A percentile compares a stretch with the other conserved stretches of the same genome.
phyloP scores from a whole-genome alignment of 2,797 vertebrate species.

The Gambelia wislizenii region DNA sequence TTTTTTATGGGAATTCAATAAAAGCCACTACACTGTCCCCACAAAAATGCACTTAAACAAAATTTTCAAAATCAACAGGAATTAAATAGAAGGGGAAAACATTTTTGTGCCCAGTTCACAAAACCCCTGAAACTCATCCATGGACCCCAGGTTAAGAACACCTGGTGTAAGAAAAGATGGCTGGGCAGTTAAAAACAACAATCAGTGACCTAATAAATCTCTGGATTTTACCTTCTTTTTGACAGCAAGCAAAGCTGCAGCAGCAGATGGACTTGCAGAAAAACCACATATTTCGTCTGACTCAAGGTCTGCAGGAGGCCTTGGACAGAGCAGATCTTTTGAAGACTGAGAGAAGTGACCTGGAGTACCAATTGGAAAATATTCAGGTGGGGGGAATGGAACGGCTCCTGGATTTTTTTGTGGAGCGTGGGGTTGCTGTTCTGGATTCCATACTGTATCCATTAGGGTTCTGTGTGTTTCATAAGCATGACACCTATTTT shows the following conservation, averaged over 20 bases:
- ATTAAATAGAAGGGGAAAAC: no score
- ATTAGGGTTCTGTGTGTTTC: background rate
- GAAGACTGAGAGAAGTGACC: conserved; percentile 95
- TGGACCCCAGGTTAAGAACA: no score
- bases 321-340: conserved; percentile 96
- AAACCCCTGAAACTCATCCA: no score
- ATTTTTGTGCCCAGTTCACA: no score
- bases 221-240: conserved; percentile 26
- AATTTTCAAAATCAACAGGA: no score
- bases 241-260: conserved; percentile 96
- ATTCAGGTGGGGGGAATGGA: conserved; percentile 80
- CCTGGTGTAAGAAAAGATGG: background rate
- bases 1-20: no score
- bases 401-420: background rate
- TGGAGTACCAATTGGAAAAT: conserved; percentile 91
- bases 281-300: conserved; percentile 97
- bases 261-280: conserved; percentile 99
- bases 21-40: no score
- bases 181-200: conserved; percentile 18
- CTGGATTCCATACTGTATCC: background rate
- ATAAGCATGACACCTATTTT: conserved; percentile 12
- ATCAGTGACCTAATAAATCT: background rate
- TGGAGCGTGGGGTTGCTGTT: background rate
- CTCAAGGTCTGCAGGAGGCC: conserved; percentile 96
- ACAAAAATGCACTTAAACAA: no score